Percentiles rank a stretch among this genome's conserved stretches.
Evolutionary conservation across 1,140 invertebrate genomes (phyloP).

Genomic region (Habropoda laboriosa): DNA sequence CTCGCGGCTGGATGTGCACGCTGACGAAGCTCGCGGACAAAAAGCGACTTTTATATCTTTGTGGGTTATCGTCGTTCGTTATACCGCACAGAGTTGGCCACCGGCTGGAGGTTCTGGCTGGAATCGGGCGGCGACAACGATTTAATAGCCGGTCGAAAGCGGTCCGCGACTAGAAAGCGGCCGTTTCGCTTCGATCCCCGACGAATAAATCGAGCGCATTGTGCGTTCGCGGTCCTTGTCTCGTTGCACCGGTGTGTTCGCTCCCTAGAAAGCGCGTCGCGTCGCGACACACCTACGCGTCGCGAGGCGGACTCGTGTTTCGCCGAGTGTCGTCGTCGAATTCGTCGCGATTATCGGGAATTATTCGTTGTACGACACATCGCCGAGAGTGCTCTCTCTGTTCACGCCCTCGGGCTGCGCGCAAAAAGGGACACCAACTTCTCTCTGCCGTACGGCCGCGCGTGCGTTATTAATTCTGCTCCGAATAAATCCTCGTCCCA

Average conservation of each 20-base stretch:
- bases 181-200: conserved; percentile 19
- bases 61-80: conserved; percentile 44
- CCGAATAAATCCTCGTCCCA: conserved; percentile 21
- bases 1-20: too few relatives aligned
- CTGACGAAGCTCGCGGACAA: background rate
- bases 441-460: background rate
- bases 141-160: conserved; percentile 45
- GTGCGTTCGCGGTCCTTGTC: conserved; percentile 35
- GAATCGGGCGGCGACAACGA: conserved; percentile 24
- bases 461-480: background rate
- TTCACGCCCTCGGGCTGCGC: background rate
- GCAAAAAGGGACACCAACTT: background rate
- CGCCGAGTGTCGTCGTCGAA: background rate
- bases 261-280: conserved; percentile 39
- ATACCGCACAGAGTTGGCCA: background rate
- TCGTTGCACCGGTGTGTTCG: conserved; percentile 17
- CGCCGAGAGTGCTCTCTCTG: background rate
- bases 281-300: conserved; percentile 24
- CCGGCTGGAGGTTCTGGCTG: too few relatives aligned
- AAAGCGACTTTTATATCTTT: conserved; percentile 41
- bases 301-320: background rate
- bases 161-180: conserved; percentile 56
- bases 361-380: too few relatives aligned
- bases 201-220: conserved; percentile 61
- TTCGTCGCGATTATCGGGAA: too few relatives aligned